Conservation (phyloP, 2,888 invertebrate genomes). For the Helicoverpa assulta region DNA sequence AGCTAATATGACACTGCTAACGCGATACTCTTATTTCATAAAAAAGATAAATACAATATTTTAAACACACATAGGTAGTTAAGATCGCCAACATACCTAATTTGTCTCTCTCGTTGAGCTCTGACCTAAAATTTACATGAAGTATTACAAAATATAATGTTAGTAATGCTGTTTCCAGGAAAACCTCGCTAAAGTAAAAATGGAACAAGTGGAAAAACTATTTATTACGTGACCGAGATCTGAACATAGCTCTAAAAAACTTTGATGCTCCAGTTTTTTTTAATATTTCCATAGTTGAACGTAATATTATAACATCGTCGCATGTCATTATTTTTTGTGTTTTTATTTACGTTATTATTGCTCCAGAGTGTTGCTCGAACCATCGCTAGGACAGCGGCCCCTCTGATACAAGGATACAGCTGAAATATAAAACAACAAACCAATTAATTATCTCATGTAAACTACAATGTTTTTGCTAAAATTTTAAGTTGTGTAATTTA, state of each 20-base stretch:
- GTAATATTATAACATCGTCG: background rate
- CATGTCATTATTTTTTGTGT: constrained; percentile 24
- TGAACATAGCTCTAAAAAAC: constrained; percentile 37
- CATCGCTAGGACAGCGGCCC: constrained; percentile 39
- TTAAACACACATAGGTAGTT: constrained; percentile 11
- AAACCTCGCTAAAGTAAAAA: constrained; percentile 42
- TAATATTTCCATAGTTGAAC: constrained; percentile 7
- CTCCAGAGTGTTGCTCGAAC: constrained; percentile 14
- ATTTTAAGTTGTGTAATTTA: background rate
- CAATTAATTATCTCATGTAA: background rate
- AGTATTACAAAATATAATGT: constrained; percentile 22
- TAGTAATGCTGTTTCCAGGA: constrained; percentile 17
- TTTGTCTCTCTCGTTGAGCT: constrained; percentile 1
- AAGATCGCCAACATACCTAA: constrained; percentile 4
- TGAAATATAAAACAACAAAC: constrained; percentile 29
- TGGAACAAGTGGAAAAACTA: constrained; percentile 51
- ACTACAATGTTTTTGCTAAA: background rate
- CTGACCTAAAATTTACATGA: constrained; percentile 24
- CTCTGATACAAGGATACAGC: constrained; percentile 34
- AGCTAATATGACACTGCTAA: too few species aligned
- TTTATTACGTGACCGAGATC: constrained; percentile 55
- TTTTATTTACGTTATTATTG: background rate
- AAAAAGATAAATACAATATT: background rate
- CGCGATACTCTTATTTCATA: background rate
- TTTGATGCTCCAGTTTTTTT: constrained; percentile 32